Evolutionary conservation across 1,140 invertebrate species (phyloP).

Genomic region (Aphis craccivora): DNA sequence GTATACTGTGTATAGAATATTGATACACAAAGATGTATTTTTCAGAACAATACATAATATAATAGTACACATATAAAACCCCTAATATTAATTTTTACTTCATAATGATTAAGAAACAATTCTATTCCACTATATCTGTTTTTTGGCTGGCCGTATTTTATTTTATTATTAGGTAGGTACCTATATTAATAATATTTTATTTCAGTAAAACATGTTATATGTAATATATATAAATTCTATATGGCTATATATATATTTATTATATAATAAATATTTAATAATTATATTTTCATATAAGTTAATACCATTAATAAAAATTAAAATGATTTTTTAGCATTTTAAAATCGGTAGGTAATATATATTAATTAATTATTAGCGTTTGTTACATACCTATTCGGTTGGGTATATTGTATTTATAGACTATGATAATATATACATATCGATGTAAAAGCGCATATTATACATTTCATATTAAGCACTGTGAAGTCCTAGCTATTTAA

Average conservation of each 20-base stretch:
- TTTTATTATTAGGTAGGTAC: not conserved
- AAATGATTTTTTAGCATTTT: not conserved
- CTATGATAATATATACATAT: not conserved
- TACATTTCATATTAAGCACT: not conserved
- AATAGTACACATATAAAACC: not conserved
- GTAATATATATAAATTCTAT: not conserved
- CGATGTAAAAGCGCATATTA: not conserved
- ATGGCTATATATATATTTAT: not conserved
- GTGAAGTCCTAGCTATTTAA: not conserved
- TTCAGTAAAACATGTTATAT: not conserved
- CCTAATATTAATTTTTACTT: not conserved
- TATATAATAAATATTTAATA: not conserved
- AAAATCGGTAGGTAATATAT: not conserved
- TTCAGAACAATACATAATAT: not conserved
- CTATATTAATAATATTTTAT: no score
- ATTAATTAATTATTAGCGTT: not conserved
- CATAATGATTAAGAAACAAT: not conserved
- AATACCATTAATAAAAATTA: not conserved
- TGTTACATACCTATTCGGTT: not conserved
- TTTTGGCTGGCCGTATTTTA: no score
- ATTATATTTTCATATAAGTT: not conserved
- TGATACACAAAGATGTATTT: not conserved
- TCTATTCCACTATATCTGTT: no score
- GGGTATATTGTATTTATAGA: not conserved
- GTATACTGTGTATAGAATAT: not conserved